Percentiles rank a stretch among this genome's conserved stretches.
These are phyloP conservation scores for Panthera tigris DNA, from an alignment of 2,113 vertebrate species.

Conservation along the genomic window DNA sequence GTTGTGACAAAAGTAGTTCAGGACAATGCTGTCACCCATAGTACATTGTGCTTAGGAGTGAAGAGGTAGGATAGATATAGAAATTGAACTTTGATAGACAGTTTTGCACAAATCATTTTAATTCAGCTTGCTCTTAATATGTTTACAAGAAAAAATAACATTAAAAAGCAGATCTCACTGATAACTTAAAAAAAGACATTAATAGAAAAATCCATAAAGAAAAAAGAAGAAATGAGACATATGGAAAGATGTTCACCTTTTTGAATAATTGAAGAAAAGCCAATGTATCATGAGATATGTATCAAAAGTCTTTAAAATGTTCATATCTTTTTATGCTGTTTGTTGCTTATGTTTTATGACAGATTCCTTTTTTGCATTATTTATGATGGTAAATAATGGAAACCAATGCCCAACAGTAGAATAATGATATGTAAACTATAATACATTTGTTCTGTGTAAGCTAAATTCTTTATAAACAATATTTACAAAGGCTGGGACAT, in stretches of 20 bases:
- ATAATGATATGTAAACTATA: background rate
- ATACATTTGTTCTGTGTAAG: background rate
- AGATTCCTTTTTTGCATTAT: background rate
- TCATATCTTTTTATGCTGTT: background rate
- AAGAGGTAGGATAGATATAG: background rate
- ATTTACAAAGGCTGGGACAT: background rate
- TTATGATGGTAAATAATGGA: background rate
- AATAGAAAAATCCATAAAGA: background rate
- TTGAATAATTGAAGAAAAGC: background rate
- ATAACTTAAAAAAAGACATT: background rate
- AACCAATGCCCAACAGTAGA: background rate
- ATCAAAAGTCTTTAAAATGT: background rate
- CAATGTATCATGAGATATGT: background rate
- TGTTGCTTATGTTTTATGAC: background rate
- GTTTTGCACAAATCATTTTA: background rate
- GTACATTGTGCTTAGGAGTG: background rate
- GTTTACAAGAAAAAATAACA: background rate
- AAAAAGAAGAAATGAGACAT: background rate
- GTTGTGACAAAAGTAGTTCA: background rate
- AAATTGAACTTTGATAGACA: background rate
- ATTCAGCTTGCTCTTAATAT: background rate
- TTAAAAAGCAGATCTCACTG: background rate
- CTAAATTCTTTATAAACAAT: background rate
- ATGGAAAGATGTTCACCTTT: background rate
- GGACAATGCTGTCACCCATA: background rate